phyloP scores from a whole-genome alignment of 2,113 vertebrate species.

The Chionodraco myersi region DNA sequence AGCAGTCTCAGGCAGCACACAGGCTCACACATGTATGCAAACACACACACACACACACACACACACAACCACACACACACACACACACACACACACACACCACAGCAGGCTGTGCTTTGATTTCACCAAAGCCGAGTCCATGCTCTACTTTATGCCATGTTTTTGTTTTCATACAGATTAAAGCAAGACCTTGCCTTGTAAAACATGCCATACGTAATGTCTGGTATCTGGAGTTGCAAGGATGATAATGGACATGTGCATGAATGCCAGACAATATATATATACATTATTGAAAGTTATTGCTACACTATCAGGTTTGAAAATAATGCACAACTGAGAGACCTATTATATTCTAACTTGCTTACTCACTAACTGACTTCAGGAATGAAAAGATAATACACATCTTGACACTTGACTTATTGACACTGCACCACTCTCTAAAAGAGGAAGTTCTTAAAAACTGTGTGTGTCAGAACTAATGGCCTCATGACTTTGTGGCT shows the following conservation, averaged over 20 bases:
- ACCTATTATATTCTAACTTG: neutral
- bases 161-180: constrained; percentile 21
- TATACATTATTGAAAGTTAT: constrained; percentile 19
- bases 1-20: constrained; percentile 57
- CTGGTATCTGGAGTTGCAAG: constrained; percentile 6
- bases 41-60: constrained; percentile 49
- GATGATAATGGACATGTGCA: neutral
- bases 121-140: constrained; percentile 44
- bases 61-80: constrained; percentile 62
- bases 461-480: constrained; percentile 28
- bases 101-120: constrained; percentile 44
- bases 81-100: constrained; percentile 54
- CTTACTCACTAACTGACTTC: neutral
- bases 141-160: constrained; percentile 6
- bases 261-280: neutral
- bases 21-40: constrained; percentile 55
- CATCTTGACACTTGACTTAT: constrained; percentile 16
- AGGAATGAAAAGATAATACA: constrained; percentile 29
- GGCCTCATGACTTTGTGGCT: constrained; percentile 23
- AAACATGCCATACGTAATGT: neutral
- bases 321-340: neutral
- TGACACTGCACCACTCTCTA: constrained; percentile 15
- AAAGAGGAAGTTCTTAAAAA: constrained; percentile 27
- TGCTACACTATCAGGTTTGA: neutral
- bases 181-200: neutral